Evolutionary conservation across 1,140 invertebrate genomes (phyloP).

Genomic region (Goniozus legneri): DNA sequence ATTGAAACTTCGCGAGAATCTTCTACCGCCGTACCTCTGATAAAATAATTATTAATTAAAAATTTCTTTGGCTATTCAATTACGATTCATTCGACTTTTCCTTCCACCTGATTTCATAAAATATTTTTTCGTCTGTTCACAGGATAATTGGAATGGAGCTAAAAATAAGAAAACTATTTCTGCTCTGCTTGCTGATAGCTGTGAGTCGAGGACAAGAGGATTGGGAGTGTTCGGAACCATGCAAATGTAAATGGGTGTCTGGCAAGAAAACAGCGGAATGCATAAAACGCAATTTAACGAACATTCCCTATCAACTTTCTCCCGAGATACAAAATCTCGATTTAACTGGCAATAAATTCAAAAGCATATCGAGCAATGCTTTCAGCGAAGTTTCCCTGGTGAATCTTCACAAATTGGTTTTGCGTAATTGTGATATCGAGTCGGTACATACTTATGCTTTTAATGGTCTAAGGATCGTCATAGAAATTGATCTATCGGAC

Average conservation of each 20-base stretch:
- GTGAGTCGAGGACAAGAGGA: conserved; percentile 45
- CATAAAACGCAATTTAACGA: conserved; percentile 58
- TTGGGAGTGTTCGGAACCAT: conserved; percentile 59
- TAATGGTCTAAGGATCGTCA: conserved; percentile 70
- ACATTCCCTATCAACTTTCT: conserved; percentile 69
- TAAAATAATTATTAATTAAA: too few species aligned
- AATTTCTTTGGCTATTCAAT: too few species aligned
- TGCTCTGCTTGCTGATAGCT: conserved; percentile 27
- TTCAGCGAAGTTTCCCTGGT: conserved; percentile 68
- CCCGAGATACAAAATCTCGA: conserved; percentile 74
- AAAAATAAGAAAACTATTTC: conserved; percentile 18
- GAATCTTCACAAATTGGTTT: conserved; percentile 76
- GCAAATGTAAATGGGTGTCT: conserved; percentile 75
- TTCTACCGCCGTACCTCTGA: too few species aligned
- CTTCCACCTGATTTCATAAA: too few species aligned
- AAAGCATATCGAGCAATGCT: conserved; percentile 61
- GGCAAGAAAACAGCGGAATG: conserved; percentile 82
- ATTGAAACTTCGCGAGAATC: too few species aligned
- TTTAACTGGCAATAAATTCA: conserved; percentile 69
- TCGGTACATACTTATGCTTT: conserved; percentile 71
- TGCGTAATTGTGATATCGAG: conserved; percentile 69
- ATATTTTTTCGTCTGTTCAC: conserved; percentile 17
- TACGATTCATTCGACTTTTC: too few species aligned
- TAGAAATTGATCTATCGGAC: conserved; percentile 79
- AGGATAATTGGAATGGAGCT: conserved; percentile 34